phyloP scores from a whole-genome alignment of 2,888 invertebrate species.

The Crossocerus cetratus region DNA sequence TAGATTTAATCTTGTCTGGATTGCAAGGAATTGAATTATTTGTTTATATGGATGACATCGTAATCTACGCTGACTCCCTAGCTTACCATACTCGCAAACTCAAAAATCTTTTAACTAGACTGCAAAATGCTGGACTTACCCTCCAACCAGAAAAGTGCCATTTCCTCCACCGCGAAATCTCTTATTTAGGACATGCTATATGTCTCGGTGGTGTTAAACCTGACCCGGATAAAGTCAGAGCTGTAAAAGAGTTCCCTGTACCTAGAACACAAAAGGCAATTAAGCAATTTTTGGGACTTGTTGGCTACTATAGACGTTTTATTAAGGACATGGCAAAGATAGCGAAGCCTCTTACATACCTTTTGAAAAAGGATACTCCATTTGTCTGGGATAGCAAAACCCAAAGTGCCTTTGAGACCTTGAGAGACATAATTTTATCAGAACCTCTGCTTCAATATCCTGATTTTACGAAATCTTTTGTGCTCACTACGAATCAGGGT shows the following conservation, averaged over 20 bases:
- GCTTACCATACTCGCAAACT: conserved; percentile 11
- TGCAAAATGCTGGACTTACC: not conserved
- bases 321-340: no score
- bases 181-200: conserved; percentile 18
- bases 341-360: no score
- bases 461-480: no score
- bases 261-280: not conserved
- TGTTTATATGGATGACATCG: conserved; percentile 17
- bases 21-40: not conserved
- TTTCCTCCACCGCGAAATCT: conserved; percentile 8
- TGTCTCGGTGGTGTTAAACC: conserved; percentile 9
- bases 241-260: not conserved
- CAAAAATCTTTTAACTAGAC: conserved; percentile 7
- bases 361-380: not conserved
- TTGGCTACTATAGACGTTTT: no score
- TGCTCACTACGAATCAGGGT: no score
- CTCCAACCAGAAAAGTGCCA: conserved; percentile 12
- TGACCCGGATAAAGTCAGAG: conserved; percentile 8
- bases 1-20: conserved; percentile 3
- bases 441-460: no score
- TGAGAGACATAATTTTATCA: no score
- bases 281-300: no score
- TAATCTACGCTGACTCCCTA: conserved; percentile 3
- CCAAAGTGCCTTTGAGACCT: no score
- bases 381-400: no score